These are phyloP conservation scores for Metallyticus violacea DNA, from an alignment of 2,888 invertebrate genomes.

Conservation along the genomic window DNA sequence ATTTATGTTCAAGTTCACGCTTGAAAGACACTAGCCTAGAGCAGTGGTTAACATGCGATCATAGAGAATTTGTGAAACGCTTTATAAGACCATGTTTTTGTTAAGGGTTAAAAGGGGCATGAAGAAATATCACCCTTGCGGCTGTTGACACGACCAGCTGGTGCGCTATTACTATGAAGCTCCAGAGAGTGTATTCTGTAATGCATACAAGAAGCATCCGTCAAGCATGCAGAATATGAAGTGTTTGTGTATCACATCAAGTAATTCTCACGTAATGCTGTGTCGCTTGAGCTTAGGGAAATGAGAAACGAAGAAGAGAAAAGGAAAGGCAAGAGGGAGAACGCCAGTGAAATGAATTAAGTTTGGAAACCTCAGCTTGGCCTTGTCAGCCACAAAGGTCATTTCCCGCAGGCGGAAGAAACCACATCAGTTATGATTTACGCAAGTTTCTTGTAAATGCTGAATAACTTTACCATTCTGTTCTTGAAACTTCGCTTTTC, in stretches of 20 bases:
- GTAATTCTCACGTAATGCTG: background rate
- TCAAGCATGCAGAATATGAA: background rate
- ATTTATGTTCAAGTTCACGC: no score
- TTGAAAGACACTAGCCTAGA: no score
- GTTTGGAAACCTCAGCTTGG: background rate
- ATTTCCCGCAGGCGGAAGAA: background rate
- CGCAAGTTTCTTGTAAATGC: background rate
- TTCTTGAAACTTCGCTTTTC: background rate
- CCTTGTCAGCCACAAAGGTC: background rate
- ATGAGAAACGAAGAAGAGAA: background rate
- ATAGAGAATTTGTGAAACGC: no score
- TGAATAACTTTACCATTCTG: background rate
- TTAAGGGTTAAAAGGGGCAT: background rate
- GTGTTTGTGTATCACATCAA: background rate
- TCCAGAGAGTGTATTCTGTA: background rate
- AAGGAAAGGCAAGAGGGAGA: background rate
- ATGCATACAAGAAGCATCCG: background rate
- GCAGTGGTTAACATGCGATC: no score
- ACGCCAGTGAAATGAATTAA: background rate
- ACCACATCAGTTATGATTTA: background rate
- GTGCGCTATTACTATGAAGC: background rate
- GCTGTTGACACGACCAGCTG: background rate
- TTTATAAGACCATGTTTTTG: no score
- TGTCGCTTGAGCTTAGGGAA: background rate
- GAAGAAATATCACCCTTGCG: background rate